Conservation (phyloP, 2,888 invertebrate genomes). For the Syrphus vitripennis region DNA sequence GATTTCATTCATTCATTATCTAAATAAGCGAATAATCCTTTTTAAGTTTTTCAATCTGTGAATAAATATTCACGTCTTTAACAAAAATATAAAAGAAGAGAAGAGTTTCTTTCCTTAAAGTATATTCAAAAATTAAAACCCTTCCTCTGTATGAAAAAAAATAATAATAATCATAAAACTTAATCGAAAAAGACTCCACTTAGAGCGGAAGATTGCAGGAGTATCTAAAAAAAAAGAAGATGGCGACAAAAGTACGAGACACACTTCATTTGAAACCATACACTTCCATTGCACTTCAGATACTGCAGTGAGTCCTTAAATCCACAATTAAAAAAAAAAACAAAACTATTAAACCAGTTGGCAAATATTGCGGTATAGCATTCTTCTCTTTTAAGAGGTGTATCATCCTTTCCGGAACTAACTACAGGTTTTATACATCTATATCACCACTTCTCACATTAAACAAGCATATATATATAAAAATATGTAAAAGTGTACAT, state of each 20-base stretch:
- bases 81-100: neutral
- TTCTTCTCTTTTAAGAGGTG: constrained; percentile 26
- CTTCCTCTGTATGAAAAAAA: constrained; percentile 27
- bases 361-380: constrained; percentile 67
- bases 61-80: neutral
- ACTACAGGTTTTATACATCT: neutral
- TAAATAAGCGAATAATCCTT: neutral
- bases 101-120: neutral
- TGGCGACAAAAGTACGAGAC: neutral
- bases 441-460: neutral
- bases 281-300: constrained; percentile 18
- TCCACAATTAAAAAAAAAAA: constrained; percentile 50
- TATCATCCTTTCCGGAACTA: constrained; percentile 27
- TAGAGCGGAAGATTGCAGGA: neutral
- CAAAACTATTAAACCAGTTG: constrained; percentile 67
- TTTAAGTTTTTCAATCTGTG: too few species aligned
- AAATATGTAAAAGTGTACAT: neutral
- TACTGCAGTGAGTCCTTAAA: constrained; percentile 69
- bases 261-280: constrained; percentile 6
- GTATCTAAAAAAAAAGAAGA: neutral
- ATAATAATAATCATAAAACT: constrained; percentile 23
- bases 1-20: neutral
- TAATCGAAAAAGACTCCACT: constrained; percentile 34
- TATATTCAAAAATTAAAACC: constrained; percentile 16
- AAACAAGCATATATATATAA: neutral